Evolutionary conservation across 2,888 invertebrate genomes (phyloP), one percentile per base, ranked within the genome.

Genomic region (Ophraella communa): DNA sequence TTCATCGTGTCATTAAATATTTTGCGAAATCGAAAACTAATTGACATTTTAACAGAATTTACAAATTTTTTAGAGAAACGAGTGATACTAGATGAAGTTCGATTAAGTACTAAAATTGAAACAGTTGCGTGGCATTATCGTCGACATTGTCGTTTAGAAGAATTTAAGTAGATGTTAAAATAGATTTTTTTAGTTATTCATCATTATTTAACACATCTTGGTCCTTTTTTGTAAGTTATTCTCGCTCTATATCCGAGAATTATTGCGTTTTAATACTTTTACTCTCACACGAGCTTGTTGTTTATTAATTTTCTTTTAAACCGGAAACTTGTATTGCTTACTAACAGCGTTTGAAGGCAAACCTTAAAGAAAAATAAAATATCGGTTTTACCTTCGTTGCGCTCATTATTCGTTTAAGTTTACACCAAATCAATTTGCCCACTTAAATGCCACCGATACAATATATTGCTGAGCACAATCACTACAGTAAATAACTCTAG

Each of bases 401-500:
- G 24, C 39, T 39, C 14, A 14, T 39, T 39, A 39, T 39, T n/a
- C n/a, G n/a, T n/a, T n/a, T n/a, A n/a, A 24, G 3, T 30, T 30
- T 30, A 7, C 11, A 30, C 30, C 30, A 30, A 3, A 30, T 30
- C 47, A 20, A n/a, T 21, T 47, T 47, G 47, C 47, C 47, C 47
- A 47, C 47, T n/a, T 21, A 27, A 51, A 58, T 49, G 59, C 59
- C 59, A 51, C 47, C 20, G 21, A 39, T 23, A 18, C 18, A 39
- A 44, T 59, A n/a, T n/a, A 59, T 59, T 59, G 49, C 59, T 59
- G 59, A 58, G 58, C 10, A 24, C 33, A 51, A 59, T 51, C n/a
- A 59, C 59, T 51, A 58, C 39, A 39, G 35, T 49, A 58, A 58
- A 49, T 58, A 58, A 58, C 35, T 24, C 24, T 49, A 57, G 47